Evolutionary conservation across 1,140 invertebrate genomes (phyloP), one percentile per base, ranked within the genome.

Genomic region (Hylaeus volcanicus): DNA sequence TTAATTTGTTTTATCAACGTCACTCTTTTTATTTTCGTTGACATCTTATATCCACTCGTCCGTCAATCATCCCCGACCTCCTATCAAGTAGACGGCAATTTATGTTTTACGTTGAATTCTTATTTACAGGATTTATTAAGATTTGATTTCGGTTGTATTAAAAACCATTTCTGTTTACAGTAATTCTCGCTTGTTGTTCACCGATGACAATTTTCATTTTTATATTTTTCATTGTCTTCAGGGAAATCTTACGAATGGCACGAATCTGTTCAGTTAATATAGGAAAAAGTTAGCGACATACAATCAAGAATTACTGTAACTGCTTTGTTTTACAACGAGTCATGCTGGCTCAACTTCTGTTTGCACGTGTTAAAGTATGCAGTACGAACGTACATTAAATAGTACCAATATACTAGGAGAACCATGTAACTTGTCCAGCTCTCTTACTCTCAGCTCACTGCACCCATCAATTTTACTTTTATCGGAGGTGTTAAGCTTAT

Each of bases 1-100:
- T 58, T 88, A 83, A 86, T 81, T 78, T 53, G 58, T 78, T 53
- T 73, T 14, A 79, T 75, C 71, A 26, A 58, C 15, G n/a, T 9
- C 15, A 64, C 14, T 60, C 26, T 74, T 60, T 74, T 79, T 73
- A 58, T 68, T 77, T 75, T 73, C 37, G 9, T 77, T 5, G 14
- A 53, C 14, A 64, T 14, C 39, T 5, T 5, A 11, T 43, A 41
- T 39, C 39, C 37, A 12, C 53, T 74, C 71, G 39, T 71, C 6
- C 6, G 48, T 71, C 15, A 37, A 6, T 14, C 6, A 56, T 45
- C 53, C 64, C 37, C 39, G 14, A 12, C 4, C 51, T n/a, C 39
- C n/a, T 11, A 56, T 69, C n/a, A 39, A 64, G 68, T 74, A 79
- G 73, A 48, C 26, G 51, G 53, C n/a, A 26, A 41, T 63, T 37